Conservation (phyloP, 2,113 vertebrate genomes). For the Heloderma charlesbogerti region DNA sequence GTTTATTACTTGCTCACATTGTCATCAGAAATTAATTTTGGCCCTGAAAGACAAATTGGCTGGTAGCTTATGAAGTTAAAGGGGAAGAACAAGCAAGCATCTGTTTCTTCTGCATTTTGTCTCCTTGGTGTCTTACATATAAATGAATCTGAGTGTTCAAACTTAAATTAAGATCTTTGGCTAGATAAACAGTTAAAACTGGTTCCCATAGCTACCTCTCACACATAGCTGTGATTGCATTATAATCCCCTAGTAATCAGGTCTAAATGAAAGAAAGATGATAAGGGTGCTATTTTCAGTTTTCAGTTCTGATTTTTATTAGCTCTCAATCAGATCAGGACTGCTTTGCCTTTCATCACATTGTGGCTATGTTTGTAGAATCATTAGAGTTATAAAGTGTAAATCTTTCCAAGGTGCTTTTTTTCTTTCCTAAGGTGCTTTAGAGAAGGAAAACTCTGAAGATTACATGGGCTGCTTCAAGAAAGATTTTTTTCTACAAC, state of each 20-base stretch:
- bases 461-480: constrained; percentile 77
- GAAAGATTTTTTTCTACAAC: constrained; percentile 79
- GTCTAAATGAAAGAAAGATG: constrained; percentile 99
- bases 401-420: constrained; percentile 85
- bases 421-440: constrained; percentile 81
- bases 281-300: constrained; percentile 99
- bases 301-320: constrained; percentile 98
- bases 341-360: constrained; percentile 90
- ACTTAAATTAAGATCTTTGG: constrained; percentile 99
- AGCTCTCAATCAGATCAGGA: constrained; percentile 96
- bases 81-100: constrained; percentile 94
- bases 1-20: constrained; percentile 94
- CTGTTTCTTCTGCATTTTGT: constrained; percentile 94
- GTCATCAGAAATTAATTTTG: constrained; percentile 99
- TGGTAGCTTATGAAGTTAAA: constrained; percentile 96
- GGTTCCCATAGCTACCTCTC: constrained; percentile 99
- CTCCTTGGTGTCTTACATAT: constrained; percentile 99
- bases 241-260: constrained; percentile 99
- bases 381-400: constrained; percentile 92
- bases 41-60: constrained; percentile 98
- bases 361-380: constrained; percentile 91
- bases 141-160: constrained; percentile 99
- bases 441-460: constrained; percentile 79
- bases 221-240: constrained; percentile 99
- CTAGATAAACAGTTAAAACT: constrained; percentile 99